A percentile compares a stretch with the other conserved stretches of the same genome.
phyloP scores from a whole-genome alignment of 2,113 vertebrate genomes.

The Pluvialis apricaria region DNA sequence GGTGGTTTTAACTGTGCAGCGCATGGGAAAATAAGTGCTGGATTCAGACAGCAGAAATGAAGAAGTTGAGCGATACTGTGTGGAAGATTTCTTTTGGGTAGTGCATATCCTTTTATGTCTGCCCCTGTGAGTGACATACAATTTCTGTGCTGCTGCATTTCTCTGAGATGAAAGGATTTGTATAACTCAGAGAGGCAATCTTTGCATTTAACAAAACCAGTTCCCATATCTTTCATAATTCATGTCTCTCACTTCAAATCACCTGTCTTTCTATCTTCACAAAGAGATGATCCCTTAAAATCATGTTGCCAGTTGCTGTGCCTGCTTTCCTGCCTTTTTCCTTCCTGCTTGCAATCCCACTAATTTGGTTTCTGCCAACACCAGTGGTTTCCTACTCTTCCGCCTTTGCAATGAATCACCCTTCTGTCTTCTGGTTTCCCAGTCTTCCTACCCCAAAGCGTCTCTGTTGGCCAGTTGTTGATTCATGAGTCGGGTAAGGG shows the following conservation, averaged over 20 bases:
- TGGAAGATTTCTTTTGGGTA: background rate
- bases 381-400: background rate
- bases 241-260: background rate
- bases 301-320: background rate
- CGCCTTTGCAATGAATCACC: background rate
- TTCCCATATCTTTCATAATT: background rate
- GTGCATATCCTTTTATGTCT: background rate
- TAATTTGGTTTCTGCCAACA: background rate
- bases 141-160: background rate
- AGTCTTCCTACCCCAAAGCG: background rate
- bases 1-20: background rate
- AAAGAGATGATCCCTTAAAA: background rate
- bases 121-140: background rate
- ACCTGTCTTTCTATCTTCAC: background rate
- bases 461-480: background rate
- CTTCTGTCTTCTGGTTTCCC: background rate
- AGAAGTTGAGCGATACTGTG: rapidly evolving
- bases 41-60: background rate
- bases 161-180: background rate
- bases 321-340: background rate
- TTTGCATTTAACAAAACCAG: background rate
- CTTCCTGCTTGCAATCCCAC: background rate
- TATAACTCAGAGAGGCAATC: background rate
- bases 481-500: background rate
- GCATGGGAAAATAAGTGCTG: background rate